phyloP scores from a whole-genome alignment of 1,140 invertebrate species.

The Philopotamus ludificatus region DNA sequence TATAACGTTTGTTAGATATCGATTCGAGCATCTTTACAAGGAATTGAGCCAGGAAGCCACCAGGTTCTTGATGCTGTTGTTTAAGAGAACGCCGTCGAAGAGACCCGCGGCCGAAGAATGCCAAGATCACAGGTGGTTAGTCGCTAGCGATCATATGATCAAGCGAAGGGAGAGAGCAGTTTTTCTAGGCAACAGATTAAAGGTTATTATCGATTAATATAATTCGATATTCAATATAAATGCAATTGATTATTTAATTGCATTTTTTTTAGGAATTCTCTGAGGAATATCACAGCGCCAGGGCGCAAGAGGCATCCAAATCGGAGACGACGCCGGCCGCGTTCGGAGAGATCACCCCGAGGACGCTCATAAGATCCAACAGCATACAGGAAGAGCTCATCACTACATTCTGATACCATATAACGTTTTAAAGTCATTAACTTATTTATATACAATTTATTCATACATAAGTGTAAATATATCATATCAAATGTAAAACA shows the following conservation, averaged over 20 bases:
- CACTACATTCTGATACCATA: conserved; percentile 58
- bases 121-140: conserved; percentile 92
- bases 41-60: conserved; percentile 93
- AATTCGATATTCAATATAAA: neutral
- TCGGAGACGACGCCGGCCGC: conserved; percentile 58
- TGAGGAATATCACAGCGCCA: conserved; percentile 71
- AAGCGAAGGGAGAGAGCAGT: conserved; percentile 87
- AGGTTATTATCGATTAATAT: conserved; percentile 54
- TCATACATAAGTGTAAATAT: too few species aligned
- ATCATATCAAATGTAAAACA: too few species aligned
- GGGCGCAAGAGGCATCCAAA: conserved; percentile 59
- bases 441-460: conserved; percentile 48
- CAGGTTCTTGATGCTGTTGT: conserved; percentile 90
- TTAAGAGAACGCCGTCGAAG: conserved; percentile 93
- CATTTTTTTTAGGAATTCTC: conserved; percentile 63
- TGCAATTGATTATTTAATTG: neutral
- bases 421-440: conserved; percentile 45
- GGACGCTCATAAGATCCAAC: conserved; percentile 68
- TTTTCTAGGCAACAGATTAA: conserved; percentile 78
- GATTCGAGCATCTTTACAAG: conserved; percentile 92
- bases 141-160: conserved; percentile 88
- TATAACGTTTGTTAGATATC: conserved; percentile 88
- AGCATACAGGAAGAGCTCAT: conserved; percentile 79
- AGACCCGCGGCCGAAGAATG: conserved; percentile 91
- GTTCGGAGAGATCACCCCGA: conserved; percentile 55